Base-by-base conservation (phyloP, 2,113 vertebrate species). In the Urocitellus parryii region DNA sequence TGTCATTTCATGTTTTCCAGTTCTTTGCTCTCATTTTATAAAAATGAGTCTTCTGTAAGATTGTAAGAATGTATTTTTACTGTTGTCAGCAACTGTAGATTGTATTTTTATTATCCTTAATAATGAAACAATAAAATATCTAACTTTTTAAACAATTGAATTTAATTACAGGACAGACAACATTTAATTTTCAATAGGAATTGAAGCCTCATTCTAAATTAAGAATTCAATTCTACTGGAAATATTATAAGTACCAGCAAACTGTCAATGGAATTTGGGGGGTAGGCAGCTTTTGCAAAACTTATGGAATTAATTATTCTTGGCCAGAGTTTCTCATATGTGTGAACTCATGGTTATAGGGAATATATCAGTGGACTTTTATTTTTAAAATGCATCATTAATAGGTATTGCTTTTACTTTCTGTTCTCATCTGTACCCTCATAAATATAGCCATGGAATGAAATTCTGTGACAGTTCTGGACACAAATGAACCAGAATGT, bases 171-270 rank as follows among this genome's bases (percentile, higher is more conserved):
- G 79, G 68, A n/a, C 18, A 88, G 82, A 22, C 10, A 79, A 78
- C 32, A 27, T 82, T 92, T 90, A 81, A 94, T 63, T 78, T 89
- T 61, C 63, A 32, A 0, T 61, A 74, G 85, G 61, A 22, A 93
- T 89, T 58, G 88, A 91, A 93, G 16, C 32, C 20, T 11, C n/a
- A 53, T 29, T 68, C n/a, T 94, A 87, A 94, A 90, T 94, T 85
- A 48, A 91, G 37, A 74, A 82, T 89, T 68, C 83, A 51, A 4
- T 68, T 90, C 48, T 76, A 4, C 27, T 77, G 65, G 48, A 61
- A 79, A 25, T n/a, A 7, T 95, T 70, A 51, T 68, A 89, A 65
- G 39, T 39, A 91, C 22, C 42, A 92, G 61, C 17, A 78, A 27
- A 78, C 48, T 91, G 4, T 63, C 22, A 51, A 83, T 73, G 39